Evolutionary conservation across 2,113 vertebrate genomes (phyloP), one percentile per base, ranked within the genome.

Genomic region (Gasterosteus nipponicus): DNA sequence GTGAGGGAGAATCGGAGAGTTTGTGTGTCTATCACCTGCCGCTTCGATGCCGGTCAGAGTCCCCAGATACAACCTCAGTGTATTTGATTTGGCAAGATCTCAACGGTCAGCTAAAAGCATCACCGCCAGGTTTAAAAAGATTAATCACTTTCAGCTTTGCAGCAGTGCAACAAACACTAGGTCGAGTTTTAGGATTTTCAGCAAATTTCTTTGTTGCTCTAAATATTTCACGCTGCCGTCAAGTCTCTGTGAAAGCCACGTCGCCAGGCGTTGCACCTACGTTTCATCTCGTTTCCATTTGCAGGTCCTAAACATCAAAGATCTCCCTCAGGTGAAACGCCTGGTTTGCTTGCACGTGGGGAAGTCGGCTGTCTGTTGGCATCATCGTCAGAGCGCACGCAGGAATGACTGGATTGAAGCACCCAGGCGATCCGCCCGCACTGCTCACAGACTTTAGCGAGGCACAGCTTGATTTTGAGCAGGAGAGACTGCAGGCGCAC

Each of bases 331-430:
- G 83, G 89, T 87, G 81, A 82, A 89, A 85, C 75, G 18, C 69
- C 79, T 46, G 72, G 68, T 89, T 87, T 91, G 87, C 88, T 90
- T 91, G 81, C 83, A 90, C 76, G 73, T 66, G 67, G 83, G 90
- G 79, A 88, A 83, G 84, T 87, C 70, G 66, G 78, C 86, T 87
- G 91, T 92, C 92, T 84, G 82, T 80, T 69, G 79, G 79, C 76
- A 87, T 92, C 90, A 92, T 11, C 68, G 85, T 92, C 89, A 92
- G 76, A 77, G 77, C 62, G 22, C 65, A 80, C 73, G 60, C 63
- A 75, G 80, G 73, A 89, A 81, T 73, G 79, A 80, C 77, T 84
- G 51, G 84, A 86, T 87, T 83, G 81, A 86, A 91, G 89, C 80
- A 86, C 85, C 78, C 81, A 75, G 73, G 86, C 78, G 80, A 86